Base-by-base conservation (phyloP, 2,888 invertebrate species). In the Platynereis dumerilii region DNA sequence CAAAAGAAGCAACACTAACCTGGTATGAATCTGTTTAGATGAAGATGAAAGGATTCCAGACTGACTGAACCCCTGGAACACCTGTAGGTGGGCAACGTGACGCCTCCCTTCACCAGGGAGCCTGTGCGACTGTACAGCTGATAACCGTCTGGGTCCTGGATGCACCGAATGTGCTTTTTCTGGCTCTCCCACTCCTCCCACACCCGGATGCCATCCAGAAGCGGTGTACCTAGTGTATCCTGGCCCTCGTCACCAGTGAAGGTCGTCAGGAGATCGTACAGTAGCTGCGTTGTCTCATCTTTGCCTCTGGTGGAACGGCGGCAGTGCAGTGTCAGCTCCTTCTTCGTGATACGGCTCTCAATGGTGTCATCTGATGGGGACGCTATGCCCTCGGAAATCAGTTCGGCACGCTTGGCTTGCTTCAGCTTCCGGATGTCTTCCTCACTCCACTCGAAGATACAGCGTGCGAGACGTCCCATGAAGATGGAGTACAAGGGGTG, bases 261-360 rank as follows among this genome's bases (percentile, higher is more conserved):
- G n/a, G n/a, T 22, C 7, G 22, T 48, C 48, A 48, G 7, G 10
- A 22, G 22, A 5, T 48, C 48, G 7, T 20, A n/a, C 5, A 48
- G 48, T 48, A 20, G 48, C 17, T n/a, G 48, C 3, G 22, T 48
- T 7, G 48, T 48, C n/a, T 48, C 20, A 5, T 48, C 10, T 20
- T 20, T 22, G 22, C 48, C 48, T n/a, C 48, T 48, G 48, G 48
- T 48, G 3, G n/a, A 5, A 7, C n/a, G n/a, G 3, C 22, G n/a
- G n/a, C 48, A 48, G 48, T 48, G 48, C 22, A 22, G 20, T 12
- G 48, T n/a, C n/a, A 48, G 48, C 48, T 48, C 48, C 22, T 48
- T 48, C 42, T 42, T 42, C n/a, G n/a, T 48, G 10, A 48, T 12
- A 12, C 22, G 7, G 5, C 5, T 5, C 7, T 5, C 48, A n/a